Base-by-base conservation (phyloP, 2,113 vertebrate species). In the Tragelaphus imberbis region DNA sequence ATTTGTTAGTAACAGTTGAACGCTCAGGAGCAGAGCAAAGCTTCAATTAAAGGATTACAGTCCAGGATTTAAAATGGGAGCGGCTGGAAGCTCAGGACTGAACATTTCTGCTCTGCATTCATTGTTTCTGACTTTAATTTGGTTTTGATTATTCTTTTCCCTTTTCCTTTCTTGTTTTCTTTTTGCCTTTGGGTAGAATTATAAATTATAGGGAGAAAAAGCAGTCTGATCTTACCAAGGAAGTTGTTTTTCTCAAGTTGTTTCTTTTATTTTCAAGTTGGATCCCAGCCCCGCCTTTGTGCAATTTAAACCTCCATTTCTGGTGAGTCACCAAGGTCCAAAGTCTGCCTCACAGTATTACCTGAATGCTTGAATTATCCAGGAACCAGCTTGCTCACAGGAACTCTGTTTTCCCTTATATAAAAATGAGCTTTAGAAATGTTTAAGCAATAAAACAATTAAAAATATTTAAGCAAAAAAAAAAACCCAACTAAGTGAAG, bases 151-250 rank as follows among this genome's bases (percentile, higher is more conserved):
- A 56, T 27, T 47, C 28, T 71, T 82, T 79, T 27, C 16, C 59
- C 36, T 55, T 75, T 36, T 17, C n/a, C 53, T 28, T 84, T 25
- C 28, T 81, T 51, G n/a, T 36, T 58, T 55, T 27, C 58, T 56
- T 2, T 40, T 59, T 91, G 28, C 79, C 91, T 30, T 58, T 80
- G 25, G 11, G 4, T 2, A 95, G 58, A 97, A 95, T 25, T 47
- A 14, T 59, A 94, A 91, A 91, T 44, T 53, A 61, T 1, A 91
- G 10, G 15, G 16, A 68, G n/a, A 93, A 82, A 95, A 7, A 91
- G 80, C n/a, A 59, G 27, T 68, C 53, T 81, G 82, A 93, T 61
- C 84, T 98, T 94, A 96, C 94, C 92, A 82, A 55, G 36, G 28
- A 94, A 84, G 65, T 28, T 77, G 40, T 89, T 97, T 88, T 88